Base-by-base conservation (phyloP, 2,888 invertebrate species). In the Melinaea menophilus region DNA sequence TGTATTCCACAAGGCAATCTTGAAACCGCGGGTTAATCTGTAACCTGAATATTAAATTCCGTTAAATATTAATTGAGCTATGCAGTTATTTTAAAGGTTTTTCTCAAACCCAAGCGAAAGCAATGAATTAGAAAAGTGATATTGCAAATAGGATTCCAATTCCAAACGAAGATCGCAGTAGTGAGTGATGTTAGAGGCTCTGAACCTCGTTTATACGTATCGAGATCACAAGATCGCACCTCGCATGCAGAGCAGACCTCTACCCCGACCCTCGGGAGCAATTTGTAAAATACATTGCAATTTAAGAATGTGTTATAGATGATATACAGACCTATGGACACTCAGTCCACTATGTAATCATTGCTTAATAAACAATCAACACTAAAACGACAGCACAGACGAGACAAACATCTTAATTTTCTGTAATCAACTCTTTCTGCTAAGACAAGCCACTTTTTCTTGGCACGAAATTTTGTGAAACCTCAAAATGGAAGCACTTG, bases 401-500 rank as follows among this genome's bases (percentile, higher is more conserved):
- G 31, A 51, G 51, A 51, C 51, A 51, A 31, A 51, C 51, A 51
- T 51, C 51, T 51, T 51, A 51, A 51, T 51, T 51, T 22, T 41
- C 41, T 37, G 37, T 41, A 41, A 41, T 41, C 41, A 41, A 51
- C 51, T 3, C 51, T 51, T 31, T 51, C 31, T 51, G 51, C 51
- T 51, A 9, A 51, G 51, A 31, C 51, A 9, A 51, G 51, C 51
- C 51, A 51, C 51, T 51, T 51, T 51, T 51, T 51, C 51, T 51
- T 51, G 51, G 51, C 51, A 51, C 31, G 31, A 51, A 58, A 55
- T 58, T 56, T 47, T 55, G 55, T 54, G n/a, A 55, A 61, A 58
- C 61, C 13, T 33, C 47, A 55, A 7, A 22, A 55, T 58, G 54
- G 56, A 55, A 37, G 51, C 57, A 72, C 69, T 60, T 61, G 64